These are phyloP conservation scores for Drosophila kanekoi DNA, from an alignment of 2,888 invertebrate genomes.

Conservation along the genomic window DNA sequence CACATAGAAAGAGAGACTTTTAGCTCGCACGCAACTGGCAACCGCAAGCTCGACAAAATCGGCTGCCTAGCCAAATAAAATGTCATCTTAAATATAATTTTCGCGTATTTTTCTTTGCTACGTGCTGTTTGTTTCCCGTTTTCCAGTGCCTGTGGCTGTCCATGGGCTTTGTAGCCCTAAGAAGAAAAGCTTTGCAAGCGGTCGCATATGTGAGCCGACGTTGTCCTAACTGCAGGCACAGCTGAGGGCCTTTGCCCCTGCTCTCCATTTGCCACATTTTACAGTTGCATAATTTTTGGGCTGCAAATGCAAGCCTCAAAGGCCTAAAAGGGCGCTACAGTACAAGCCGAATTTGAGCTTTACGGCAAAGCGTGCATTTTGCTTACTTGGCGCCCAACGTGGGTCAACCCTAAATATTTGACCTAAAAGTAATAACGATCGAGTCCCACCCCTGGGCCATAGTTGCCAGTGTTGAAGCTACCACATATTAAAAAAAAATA, in stretches of 20 bases:
- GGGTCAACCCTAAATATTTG: not conserved
- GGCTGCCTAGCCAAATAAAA: slow-evolving; percentile 64
- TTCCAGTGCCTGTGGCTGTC: not conserved
- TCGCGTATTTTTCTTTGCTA: slow-evolving; percentile 70
- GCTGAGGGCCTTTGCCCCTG: slow-evolving; percentile 11
- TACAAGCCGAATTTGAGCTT: too few relatives aligned
- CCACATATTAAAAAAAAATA: too few relatives aligned
- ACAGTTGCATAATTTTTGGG: slow-evolving; percentile 65
- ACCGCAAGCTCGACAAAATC: slow-evolving; percentile 48
- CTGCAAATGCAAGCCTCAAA: slow-evolving; percentile 25
- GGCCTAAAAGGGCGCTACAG: slow-evolving; percentile 17
- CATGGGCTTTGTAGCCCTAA: slow-evolving; percentile 23
- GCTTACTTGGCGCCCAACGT: slow-evolving; percentile 2
- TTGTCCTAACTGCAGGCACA: slow-evolving; percentile 15
- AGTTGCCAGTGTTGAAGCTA: too few relatives aligned
- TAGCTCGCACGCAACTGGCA: slow-evolving; percentile 26
- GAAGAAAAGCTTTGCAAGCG: slow-evolving; percentile 73
- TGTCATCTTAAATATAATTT: slow-evolving; percentile 81
- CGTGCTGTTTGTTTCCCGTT: slow-evolving; percentile 55
- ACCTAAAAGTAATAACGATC: too few relatives aligned
- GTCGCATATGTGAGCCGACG: slow-evolving; percentile 60
- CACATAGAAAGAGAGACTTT: slow-evolving; percentile 1
- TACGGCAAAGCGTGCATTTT: not conserved
- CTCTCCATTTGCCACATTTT: slow-evolving; percentile 6
- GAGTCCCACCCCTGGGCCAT: too few relatives aligned